Percentiles rank a stretch among this genome's conserved stretches.
Evolutionary conservation across 2,888 invertebrate species (phyloP).

Genomic region (Drosophila nigricruria): DNA sequence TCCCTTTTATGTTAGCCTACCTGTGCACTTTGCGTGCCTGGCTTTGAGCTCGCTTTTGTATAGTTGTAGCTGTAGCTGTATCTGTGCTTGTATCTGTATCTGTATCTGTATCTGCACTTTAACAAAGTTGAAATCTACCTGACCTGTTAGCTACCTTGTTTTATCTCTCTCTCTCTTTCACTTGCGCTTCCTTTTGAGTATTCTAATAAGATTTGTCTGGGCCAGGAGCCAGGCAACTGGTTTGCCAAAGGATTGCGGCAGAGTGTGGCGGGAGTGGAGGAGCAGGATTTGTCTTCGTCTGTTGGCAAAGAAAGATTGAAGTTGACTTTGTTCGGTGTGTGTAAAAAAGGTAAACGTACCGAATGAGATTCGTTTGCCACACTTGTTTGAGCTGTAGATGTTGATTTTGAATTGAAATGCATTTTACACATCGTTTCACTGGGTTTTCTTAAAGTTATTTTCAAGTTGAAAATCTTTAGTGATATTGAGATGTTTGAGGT

Average conservation of each 20-base stretch:
- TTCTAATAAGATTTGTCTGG: conserved; percentile 77
- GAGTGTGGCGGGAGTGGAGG: neutral
- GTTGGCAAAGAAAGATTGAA: conserved; percentile 27
- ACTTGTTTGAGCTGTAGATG: conserved; percentile 29
- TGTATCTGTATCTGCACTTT: conserved; percentile 38
- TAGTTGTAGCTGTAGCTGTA: neutral
- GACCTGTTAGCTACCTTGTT: conserved; percentile 42
- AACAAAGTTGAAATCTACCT: conserved; percentile 61
- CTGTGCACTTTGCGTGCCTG: conserved; percentile 62
- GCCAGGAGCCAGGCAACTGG: conserved; percentile 56
- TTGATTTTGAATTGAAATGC: conserved; percentile 29
- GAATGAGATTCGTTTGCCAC: conserved; percentile 28
- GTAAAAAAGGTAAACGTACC: conserved; percentile 48
- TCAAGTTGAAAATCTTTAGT: neutral
- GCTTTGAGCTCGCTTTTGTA: conserved; percentile 14
- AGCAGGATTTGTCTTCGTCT: conserved; percentile 6
- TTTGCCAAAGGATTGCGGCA: conserved; percentile 53
- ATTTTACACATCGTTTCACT: conserved; percentile 50
- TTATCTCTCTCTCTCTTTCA: neutral
- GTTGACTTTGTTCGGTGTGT: conserved; percentile 26
- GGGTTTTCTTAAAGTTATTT: conserved; percentile 7
- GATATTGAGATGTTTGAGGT: neutral
- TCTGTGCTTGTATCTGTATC: conserved; percentile 12
- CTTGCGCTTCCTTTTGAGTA: conserved; percentile 16
- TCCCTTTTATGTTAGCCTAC: conserved; percentile 47